Percentiles rank a stretch among this genome's conserved stretches.
These are phyloP conservation scores for Cirrhinus mrigala DNA, from an alignment of 2,797 vertebrate genomes.

Conservation along the genomic window DNA sequence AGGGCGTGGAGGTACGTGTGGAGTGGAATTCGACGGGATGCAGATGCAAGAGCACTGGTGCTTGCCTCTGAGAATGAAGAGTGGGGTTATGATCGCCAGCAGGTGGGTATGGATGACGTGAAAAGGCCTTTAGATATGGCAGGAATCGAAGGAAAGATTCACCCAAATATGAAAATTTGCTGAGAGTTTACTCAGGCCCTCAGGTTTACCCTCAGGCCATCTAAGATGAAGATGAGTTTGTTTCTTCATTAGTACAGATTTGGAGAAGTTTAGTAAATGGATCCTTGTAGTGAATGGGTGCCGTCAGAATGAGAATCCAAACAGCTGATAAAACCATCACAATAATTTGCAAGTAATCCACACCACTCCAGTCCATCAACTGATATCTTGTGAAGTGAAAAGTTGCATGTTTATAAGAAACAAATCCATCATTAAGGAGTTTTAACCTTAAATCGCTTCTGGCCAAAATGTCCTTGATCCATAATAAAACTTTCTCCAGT, in stretches of 20 bases:
- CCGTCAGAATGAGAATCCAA: not conserved
- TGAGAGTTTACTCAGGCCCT: not conserved
- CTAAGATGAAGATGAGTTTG: not conserved
- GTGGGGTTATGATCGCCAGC: conserved; percentile 85
- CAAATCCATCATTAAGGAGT: not conserved
- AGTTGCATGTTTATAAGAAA: not conserved
- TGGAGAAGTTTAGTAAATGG: not conserved
- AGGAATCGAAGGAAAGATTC: not conserved
- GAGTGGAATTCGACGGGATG: conserved; percentile 87
- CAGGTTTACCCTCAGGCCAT: not conserved
- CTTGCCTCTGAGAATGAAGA: conserved; percentile 78
- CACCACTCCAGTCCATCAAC: not conserved
- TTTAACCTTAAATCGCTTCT: not conserved
- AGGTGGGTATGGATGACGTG: conserved; percentile 76
- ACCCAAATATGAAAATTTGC: not conserved
- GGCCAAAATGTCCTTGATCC: not conserved
- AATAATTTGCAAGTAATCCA: not conserved
- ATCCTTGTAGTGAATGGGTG: not conserved
- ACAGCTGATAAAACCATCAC: not conserved
- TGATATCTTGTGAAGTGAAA: not conserved
- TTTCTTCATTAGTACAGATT: not conserved
- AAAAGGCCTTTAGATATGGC: not conserved
- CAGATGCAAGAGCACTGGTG: conserved; percentile 79
- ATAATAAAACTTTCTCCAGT: not conserved
- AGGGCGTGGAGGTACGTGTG: conserved; percentile 92